phyloP scores from a whole-genome alignment of 1,140 invertebrate species.

The Hermetia illucens region DNA sequence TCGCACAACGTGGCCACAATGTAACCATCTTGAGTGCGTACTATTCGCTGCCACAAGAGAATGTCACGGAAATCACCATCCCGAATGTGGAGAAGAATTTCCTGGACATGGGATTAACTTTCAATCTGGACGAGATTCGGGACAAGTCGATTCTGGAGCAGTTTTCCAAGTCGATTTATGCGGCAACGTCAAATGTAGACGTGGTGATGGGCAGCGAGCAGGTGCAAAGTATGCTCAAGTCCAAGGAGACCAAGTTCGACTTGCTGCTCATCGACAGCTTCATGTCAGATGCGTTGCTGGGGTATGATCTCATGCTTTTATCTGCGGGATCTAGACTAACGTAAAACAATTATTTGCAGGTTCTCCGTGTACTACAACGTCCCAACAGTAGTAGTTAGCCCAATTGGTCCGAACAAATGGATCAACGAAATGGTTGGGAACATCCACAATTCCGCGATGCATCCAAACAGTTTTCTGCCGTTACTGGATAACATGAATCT shows the following conservation, averaged over 20 bases:
- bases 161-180: slow-evolving; percentile 22
- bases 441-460: slow-evolving; percentile 42
- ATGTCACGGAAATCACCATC: slow-evolving; percentile 16
- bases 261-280: slow-evolving; percentile 22
- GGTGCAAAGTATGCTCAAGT: slow-evolving; percentile 17
- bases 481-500: slow-evolving; percentile 40
- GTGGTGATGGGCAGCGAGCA: slow-evolving; percentile 16
- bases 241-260: slow-evolving; percentile 22
- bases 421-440: slow-evolving; percentile 43
- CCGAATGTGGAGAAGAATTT: slow-evolving; percentile 26
- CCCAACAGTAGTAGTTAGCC: slow-evolving; percentile 41
- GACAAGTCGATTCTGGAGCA: slow-evolving; percentile 18
- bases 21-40: slow-evolving; percentile 26
- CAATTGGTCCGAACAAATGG: slow-evolving; percentile 44
- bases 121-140: slow-evolving; percentile 18
- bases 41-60: slow-evolving; percentile 16
- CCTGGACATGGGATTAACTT: slow-evolving; percentile 30
- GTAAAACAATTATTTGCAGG: slow-evolving; percentile 20
- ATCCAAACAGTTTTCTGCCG: slow-evolving; percentile 40
- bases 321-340: not conserved
- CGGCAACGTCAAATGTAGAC: slow-evolving; percentile 22
- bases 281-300: slow-evolving; percentile 24
- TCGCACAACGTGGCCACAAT: slow-evolving; percentile 34
- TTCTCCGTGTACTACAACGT: slow-evolving; percentile 39
- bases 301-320: no score